Evolutionary conservation across 2,888 invertebrate genomes (phyloP), one percentile per base, ranked within the genome.

Genomic region (Fragum fragum): DNA sequence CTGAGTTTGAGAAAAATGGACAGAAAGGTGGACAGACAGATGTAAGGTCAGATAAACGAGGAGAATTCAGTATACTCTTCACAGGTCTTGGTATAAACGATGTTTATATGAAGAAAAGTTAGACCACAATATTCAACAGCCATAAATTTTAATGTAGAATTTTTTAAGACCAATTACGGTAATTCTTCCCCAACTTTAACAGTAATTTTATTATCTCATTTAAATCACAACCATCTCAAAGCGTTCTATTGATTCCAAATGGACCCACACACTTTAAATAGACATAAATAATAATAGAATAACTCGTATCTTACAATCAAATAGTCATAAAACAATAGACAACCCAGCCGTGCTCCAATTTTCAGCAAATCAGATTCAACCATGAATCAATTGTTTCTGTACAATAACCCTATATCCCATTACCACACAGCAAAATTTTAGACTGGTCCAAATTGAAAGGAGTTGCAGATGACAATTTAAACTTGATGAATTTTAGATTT

Each of bases 251-350:
- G 66, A 66, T 66, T 42, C 66, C 14, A n/a, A 66, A n/a, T 16
- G 36, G 39, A 66, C 23, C 66, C 42, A 23, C 47, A 47, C 14
- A 66, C 66, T 66, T 66, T 42, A 66, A 66, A 66, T 66, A 66
- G 66, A 66, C 66, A 66, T 42, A 26, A 57, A 57, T 47, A 47
- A 47, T 47, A 47, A 47, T 47, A n/a, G n/a, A 47, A 18, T 47
- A n/a, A 47, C 47, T 14, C 47, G 7, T 47, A 47, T 47, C 47
- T 47, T 16, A 9, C 14, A n/a, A 47, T 47, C 47, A 47, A 47
- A 47, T n/a, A 14, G 18, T 47, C 3, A 16, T 47, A 47, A 47
- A 47, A 47, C 47, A 47, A 47, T 9, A 47, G 47, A 14, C 2
- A 9, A 47, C n/a, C 47, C 3, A 14, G 47, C 14, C 16, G n/a